A percentile compares a stretch with the other conserved stretches of the same genome.
phyloP scores from a whole-genome alignment of 1,140 invertebrate species.

The Paralvinella palmiformis region DNA sequence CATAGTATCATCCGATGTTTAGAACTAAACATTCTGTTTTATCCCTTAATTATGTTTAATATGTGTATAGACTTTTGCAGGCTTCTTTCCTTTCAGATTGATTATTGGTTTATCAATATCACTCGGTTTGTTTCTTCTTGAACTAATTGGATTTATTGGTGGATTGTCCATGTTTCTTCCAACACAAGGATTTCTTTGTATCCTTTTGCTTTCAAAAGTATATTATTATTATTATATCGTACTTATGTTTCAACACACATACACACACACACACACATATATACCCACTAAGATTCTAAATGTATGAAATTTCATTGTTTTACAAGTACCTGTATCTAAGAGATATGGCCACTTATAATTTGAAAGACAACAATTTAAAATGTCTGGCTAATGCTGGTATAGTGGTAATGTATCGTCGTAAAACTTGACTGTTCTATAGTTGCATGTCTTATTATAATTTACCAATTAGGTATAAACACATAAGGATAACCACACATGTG shows the following conservation, averaged over 20 bases:
- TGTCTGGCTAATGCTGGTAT: too few species aligned
- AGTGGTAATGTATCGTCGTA: too few species aligned
- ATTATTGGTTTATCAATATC: slow-evolving; percentile 44
- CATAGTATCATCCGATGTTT: not conserved
- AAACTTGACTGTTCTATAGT: too few species aligned
- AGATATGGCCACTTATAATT: not conserved
- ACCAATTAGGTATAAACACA: too few species aligned
- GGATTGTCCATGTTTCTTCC: slow-evolving; percentile 63
- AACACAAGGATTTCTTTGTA: slow-evolving; percentile 59
- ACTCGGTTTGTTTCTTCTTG: slow-evolving; percentile 56
- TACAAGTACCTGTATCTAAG: not conserved
- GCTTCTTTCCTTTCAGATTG: slow-evolving; percentile 31
- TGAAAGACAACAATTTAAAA: not conserved
- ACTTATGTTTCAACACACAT: too few species aligned
- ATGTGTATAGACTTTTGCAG: not conserved
- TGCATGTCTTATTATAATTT: too few species aligned
- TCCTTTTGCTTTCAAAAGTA: slow-evolving; percentile 53
- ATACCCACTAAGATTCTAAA: not conserved
- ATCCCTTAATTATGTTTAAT: not conserved
- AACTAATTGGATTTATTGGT: slow-evolving; percentile 59
- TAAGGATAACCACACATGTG: too few species aligned
- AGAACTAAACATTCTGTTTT: not conserved
- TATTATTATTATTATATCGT: not conserved
- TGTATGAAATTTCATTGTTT: not conserved
- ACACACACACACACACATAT: not conserved